phyloP scores from a whole-genome alignment of 2,888 invertebrate genomes.

The Drosophila mimetica region DNA sequence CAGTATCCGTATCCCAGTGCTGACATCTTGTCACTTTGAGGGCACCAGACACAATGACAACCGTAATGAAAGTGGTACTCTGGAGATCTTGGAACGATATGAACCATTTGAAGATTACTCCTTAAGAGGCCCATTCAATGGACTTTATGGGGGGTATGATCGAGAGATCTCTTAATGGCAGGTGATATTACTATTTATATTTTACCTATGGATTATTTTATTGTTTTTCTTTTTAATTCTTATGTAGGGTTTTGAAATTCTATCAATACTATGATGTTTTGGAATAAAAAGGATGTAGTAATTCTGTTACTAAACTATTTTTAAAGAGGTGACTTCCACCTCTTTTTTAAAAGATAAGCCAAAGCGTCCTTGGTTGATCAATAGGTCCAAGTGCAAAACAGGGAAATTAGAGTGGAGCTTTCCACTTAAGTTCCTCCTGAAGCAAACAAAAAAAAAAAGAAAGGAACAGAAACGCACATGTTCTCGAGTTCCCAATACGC shows the following conservation, averaged over 20 bases:
- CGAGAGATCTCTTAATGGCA: conserved; percentile 8
- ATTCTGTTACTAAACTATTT: neutral
- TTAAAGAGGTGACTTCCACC: neutral
- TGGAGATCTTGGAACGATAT: conserved; percentile 11
- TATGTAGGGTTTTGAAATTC: no score
- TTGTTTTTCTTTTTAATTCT: no score
- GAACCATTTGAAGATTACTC: conserved; percentile 6
- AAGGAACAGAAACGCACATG: conserved; percentile 3
- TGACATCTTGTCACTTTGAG: conserved; percentile 38
- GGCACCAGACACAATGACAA: conserved; percentile 9
- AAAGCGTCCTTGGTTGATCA: conserved; percentile 2
- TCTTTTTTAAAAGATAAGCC: neutral
- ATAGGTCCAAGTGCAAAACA: conserved; percentile 8
- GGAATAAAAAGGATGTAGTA: neutral
- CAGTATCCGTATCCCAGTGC: conserved; percentile 8
- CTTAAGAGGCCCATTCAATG: conserved; percentile 13
- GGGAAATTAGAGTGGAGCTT: conserved; percentile 20
- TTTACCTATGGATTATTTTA: neutral
- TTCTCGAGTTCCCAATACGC: conserved; percentile 30
- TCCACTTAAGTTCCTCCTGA: neutral
- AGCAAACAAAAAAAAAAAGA: neutral
- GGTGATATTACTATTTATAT: no score
- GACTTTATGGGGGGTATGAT: neutral
- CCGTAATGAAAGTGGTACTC: conserved; percentile 12
- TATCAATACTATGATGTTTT: no score